Conservation (phyloP, 2,113 vertebrate genomes). For the Toxotes chatareus region DNA sequence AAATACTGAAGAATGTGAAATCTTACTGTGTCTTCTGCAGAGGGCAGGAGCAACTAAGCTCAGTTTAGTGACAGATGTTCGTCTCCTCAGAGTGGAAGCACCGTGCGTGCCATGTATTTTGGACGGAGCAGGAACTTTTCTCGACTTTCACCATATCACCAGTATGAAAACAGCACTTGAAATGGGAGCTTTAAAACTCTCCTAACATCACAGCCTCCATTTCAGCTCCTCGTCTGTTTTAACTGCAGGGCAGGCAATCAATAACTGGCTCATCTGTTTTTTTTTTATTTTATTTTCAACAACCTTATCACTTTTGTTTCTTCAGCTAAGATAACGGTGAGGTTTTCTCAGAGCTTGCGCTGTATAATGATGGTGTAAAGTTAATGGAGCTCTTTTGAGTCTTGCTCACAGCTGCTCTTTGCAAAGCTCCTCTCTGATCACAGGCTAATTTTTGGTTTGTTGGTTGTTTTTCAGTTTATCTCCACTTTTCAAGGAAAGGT, state of each 20-base stretch:
- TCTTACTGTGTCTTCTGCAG: too few species aligned
- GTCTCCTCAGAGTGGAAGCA: not conserved
- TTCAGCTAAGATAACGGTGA: not conserved
- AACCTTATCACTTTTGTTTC: conserved; percentile 5
- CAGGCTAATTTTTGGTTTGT: not conserved
- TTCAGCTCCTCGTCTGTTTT: conserved; percentile 9
- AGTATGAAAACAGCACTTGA: not conserved
- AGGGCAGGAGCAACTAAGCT: too few species aligned
- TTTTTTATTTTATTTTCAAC: conserved; percentile 11
- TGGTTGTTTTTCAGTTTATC: not conserved
- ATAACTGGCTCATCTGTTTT: conserved; percentile 16
- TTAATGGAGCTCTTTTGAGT: not conserved
- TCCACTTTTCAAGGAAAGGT: not conserved
- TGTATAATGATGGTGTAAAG: not conserved
- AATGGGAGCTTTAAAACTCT: not conserved
- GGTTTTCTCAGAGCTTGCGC: not conserved
- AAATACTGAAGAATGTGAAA: not conserved
- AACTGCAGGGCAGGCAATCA: not conserved
- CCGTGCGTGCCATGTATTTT: not conserved
- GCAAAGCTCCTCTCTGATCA: not conserved
- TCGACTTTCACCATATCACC: not conserved
- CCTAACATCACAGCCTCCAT: not conserved
- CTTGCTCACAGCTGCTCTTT: not conserved
- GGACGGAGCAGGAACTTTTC: not conserved
- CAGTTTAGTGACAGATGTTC: too few species aligned